Evolutionary conservation across 1,140 invertebrate genomes (phyloP).

Genomic region (Apis cerana): DNA sequence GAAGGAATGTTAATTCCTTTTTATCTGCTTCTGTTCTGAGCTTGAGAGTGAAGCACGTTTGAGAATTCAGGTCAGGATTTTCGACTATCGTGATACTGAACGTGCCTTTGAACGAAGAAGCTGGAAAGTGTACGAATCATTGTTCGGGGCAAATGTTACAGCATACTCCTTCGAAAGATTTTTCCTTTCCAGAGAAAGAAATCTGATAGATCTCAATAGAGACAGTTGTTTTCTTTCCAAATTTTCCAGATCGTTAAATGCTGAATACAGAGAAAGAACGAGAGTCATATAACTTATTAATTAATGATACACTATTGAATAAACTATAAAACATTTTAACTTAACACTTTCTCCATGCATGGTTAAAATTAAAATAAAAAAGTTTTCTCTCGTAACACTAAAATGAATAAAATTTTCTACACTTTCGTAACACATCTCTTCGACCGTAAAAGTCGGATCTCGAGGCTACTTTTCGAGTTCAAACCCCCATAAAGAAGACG

Average conservation of each 20-base stretch:
- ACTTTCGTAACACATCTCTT: too few relatives aligned
- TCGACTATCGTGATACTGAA: background rate
- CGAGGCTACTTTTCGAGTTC: too few relatives aligned
- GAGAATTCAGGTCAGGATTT: conserved; percentile 42
- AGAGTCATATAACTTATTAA: too few relatives aligned
- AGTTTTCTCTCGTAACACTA: too few relatives aligned
- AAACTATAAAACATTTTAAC: background rate
- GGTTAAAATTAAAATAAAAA: too few relatives aligned
- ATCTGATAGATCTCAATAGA: background rate
- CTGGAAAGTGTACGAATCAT: background rate
- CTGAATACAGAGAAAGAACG: background rate
- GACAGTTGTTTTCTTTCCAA: background rate
- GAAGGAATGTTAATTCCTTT: conserved; percentile 22
- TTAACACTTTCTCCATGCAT: too few relatives aligned
- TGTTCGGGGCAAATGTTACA: conserved; percentile 1
- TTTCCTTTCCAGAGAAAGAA: too few relatives aligned
- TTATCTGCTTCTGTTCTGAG: conserved; percentile 32
- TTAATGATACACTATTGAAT: too few relatives aligned
- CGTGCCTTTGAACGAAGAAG: background rate
- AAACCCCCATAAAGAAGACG: background rate
- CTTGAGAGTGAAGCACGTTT: background rate
- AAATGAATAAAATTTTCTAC: too few relatives aligned
- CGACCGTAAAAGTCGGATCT: too few relatives aligned
- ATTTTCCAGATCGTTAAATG: background rate
- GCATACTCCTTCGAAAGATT: background rate